phyloP scores from a whole-genome alignment of 1,140 invertebrate species.

The Cylas formicarius region DNA sequence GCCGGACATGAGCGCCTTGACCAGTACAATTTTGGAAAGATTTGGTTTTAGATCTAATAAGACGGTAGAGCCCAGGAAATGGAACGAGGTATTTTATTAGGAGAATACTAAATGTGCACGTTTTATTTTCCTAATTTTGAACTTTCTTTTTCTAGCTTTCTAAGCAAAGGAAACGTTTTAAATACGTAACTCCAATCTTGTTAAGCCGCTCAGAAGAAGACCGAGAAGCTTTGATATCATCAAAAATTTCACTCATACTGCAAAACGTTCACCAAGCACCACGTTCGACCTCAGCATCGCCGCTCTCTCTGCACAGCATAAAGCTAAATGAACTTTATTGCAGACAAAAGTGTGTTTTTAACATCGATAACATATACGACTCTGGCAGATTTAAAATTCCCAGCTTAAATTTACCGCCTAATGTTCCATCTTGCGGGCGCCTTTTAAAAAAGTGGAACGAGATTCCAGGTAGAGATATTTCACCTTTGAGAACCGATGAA shows the following conservation, averaged over 20 bases:
- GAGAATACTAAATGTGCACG: slow-evolving; percentile 6
- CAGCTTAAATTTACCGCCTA: slow-evolving; percentile 19
- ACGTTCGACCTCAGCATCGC: slow-evolving; percentile 1
- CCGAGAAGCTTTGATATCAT: slow-evolving; percentile 25
- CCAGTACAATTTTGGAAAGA: slow-evolving; percentile 30
- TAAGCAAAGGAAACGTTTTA: slow-evolving; percentile 28
- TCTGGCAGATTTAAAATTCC: slow-evolving; percentile 21
- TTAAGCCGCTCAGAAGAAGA: slow-evolving; percentile 29
- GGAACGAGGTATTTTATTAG: slow-evolving; percentile 21
- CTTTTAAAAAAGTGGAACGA: slow-evolving; percentile 36
- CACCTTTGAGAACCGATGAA: slow-evolving; percentile 10
- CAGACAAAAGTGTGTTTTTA: slow-evolving; percentile 14
- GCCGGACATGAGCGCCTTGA: slow-evolving; percentile 11
- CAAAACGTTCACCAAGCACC: slow-evolving; percentile 13
- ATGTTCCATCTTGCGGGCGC: slow-evolving; percentile 21
- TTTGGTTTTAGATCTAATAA: slow-evolving; percentile 36
- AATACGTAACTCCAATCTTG: slow-evolving; percentile 33
- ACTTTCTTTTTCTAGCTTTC: background rate
- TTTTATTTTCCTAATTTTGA: background rate
- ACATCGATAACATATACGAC: slow-evolving; percentile 8
- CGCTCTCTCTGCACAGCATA: slow-evolving; percentile 6
- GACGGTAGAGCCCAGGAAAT: slow-evolving; percentile 26
- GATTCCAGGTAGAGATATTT: slow-evolving; percentile 33
- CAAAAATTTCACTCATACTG: slow-evolving; percentile 32
- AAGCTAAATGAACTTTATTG: slow-evolving; percentile 7